Percentiles rank a stretch among this genome's conserved stretches.
phyloP scores from a whole-genome alignment of 1,140 invertebrate species.

The Dinoponera quadriceps region DNA sequence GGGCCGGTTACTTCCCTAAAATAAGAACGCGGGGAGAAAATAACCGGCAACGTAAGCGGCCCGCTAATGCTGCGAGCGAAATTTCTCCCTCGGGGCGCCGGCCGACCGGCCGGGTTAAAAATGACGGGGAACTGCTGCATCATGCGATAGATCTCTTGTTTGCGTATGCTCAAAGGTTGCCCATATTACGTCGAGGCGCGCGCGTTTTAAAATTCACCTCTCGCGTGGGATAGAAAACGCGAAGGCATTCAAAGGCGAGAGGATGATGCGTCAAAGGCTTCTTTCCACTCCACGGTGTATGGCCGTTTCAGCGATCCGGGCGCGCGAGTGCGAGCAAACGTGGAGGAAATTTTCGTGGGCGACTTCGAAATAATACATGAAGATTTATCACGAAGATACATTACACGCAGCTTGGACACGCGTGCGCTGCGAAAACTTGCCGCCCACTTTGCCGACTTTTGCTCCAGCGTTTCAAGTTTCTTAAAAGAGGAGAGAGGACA shows the following conservation, averaged over 20 bases:
- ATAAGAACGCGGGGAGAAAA: slow-evolving; percentile 54
- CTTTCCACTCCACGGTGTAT: too few species aligned
- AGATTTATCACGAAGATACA: slow-evolving; percentile 5
- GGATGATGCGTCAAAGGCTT: slow-evolving; percentile 30
- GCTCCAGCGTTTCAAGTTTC: background rate
- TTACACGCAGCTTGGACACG: background rate
- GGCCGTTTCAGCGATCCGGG: slow-evolving; percentile 17
- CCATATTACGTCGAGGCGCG: slow-evolving; percentile 40
- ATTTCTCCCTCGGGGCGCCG: slow-evolving; percentile 34
- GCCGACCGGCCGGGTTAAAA: slow-evolving; percentile 35
- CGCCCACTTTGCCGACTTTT: background rate
- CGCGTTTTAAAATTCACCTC: slow-evolving; percentile 50
- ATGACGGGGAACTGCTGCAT: slow-evolving; percentile 48
- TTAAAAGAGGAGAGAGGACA: too few species aligned
- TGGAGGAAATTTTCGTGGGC: slow-evolving; percentile 13
- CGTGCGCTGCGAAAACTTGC: background rate
- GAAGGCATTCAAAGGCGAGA: slow-evolving; percentile 30
- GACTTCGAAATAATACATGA: slow-evolving; percentile 28
- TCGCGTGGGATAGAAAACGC: slow-evolving; percentile 6
- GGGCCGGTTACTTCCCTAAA: slow-evolving; percentile 30
- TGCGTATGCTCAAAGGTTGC: slow-evolving; percentile 51
- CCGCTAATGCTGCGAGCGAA: slow-evolving; percentile 50
- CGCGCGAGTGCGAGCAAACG: background rate
- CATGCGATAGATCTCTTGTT: slow-evolving; percentile 52
- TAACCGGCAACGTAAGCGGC: slow-evolving; percentile 33